Conservation (phyloP, 2,113 vertebrate genomes). For the Scophthalmus maximus region DNA sequence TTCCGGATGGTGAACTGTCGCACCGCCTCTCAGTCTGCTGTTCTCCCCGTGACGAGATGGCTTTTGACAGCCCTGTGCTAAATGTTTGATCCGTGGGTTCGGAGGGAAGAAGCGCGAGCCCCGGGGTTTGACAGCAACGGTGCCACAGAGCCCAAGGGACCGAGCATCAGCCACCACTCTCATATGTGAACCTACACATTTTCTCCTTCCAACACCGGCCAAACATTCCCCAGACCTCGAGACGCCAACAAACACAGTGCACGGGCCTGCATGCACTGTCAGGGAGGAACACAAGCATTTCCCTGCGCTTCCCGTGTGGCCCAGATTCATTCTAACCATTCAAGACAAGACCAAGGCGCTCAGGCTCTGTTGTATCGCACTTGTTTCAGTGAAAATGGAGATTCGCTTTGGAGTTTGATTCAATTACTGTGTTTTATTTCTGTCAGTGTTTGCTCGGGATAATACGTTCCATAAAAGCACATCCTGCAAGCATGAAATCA, state of each 20-base stretch:
- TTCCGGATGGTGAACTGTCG: constrained; percentile 32
- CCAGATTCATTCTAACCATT: constrained; percentile 26
- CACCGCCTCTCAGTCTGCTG: constrained; percentile 28
- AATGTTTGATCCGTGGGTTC: constrained; percentile 53
- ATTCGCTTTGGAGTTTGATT: constrained; percentile 6
- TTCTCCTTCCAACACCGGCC: constrained; percentile 22
- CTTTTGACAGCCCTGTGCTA: constrained; percentile 52
- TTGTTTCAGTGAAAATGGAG: constrained; percentile 24
- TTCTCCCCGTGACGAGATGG: constrained; percentile 24
- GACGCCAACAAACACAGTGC: constrained; percentile 25
- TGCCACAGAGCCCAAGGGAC: constrained; percentile 40
- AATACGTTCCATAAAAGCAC: constrained; percentile 37
- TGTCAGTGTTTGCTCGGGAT: constrained; percentile 4
- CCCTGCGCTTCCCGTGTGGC: constrained; percentile 31
- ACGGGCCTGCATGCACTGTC: constrained; percentile 25
- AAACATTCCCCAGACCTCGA: constrained; percentile 34
- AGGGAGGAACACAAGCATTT: constrained; percentile 44
- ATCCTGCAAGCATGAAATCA: constrained; percentile 21
- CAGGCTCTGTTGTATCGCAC: constrained; percentile 10
- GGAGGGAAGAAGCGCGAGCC: constrained; percentile 38
- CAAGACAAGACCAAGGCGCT: constrained; percentile 27
- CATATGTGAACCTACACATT: constrained; percentile 43
- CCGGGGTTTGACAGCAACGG: constrained; percentile 48
- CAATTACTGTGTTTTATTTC: constrained; percentile 21
- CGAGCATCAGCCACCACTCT: constrained; percentile 35